These are phyloP conservation scores for Eucidaris tribuloides DNA, from an alignment of 35 echinoderm and acorn worm species.

Conservation along the genomic window DNA sequence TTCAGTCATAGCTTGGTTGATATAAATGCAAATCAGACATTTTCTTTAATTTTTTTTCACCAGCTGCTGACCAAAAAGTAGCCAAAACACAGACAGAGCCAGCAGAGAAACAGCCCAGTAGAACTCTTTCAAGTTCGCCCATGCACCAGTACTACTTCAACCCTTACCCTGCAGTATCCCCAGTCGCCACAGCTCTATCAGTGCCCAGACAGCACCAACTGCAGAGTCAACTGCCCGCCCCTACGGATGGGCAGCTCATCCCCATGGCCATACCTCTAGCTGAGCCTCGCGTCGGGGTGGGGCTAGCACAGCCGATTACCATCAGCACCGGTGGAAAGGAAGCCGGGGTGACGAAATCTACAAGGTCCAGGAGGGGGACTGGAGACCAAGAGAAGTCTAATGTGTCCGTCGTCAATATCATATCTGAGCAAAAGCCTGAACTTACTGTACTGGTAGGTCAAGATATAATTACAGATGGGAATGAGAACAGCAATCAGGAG, in stretches of 20 bases:
- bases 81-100: constrained; percentile 51
- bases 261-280: constrained; percentile 86
- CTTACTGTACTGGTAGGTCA: neutral
- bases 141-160: constrained; percentile 53
- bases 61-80: constrained; percentile 44
- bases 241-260: constrained; percentile 64
- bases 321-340: constrained; percentile 48
- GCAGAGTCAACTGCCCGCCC: neutral
- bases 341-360: neutral
- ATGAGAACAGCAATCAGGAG: too few species aligned
- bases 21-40: too few species aligned
- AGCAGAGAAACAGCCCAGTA: neutral
- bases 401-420: constrained; percentile 71
- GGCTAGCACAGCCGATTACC: constrained; percentile 60
- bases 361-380: neutral
- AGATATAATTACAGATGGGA: neutral
- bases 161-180: constrained; percentile 20
- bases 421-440: constrained; percentile 12
- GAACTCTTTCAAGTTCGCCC: neutral
- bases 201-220: neutral
- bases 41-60: too few species aligned
- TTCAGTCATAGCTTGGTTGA: too few species aligned
- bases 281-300: constrained; percentile 56
- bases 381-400: constrained; percentile 32
- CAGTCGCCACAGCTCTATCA: neutral